Evolutionary conservation across 1,140 invertebrate species (phyloP).

Genomic region (Caenorhabditis latens): DNA sequence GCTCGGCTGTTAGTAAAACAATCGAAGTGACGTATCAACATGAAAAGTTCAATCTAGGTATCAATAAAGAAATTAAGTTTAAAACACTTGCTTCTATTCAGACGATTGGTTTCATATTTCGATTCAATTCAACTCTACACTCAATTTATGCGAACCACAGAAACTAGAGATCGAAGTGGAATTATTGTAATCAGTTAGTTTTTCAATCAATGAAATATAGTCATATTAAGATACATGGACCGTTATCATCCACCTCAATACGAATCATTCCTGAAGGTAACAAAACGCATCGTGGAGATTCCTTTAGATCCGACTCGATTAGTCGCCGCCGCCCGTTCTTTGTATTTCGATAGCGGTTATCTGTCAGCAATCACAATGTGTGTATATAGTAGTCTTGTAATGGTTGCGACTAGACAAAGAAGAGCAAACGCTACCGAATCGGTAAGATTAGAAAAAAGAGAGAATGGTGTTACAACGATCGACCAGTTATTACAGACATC

Average conservation of each 20-base stretch:
- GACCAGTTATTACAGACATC: constrained; percentile 22
- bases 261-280: constrained; percentile 40
- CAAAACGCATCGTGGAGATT: constrained; percentile 45
- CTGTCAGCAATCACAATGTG: constrained; percentile 16
- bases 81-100: not conserved
- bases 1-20: constrained; percentile 29
- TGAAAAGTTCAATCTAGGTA: constrained; percentile 38
- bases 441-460: not conserved
- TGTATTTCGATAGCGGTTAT: constrained; percentile 32
- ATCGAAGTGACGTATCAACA: constrained; percentile 36
- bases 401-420: constrained; percentile 1
- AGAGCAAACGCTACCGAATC: constrained; percentile 12
- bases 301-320: constrained; percentile 41
- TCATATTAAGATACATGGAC: constrained; percentile 47
- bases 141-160: constrained; percentile 20
- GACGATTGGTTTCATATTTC: constrained; percentile 47
- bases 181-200: constrained; percentile 34
- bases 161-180: constrained; percentile 54
- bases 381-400: constrained; percentile 42
- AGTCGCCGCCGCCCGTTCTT: constrained; percentile 21
- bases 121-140: constrained; percentile 26
- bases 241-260: constrained; percentile 50
- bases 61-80: not conserved
- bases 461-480: not conserved
- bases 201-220: not conserved